Percentiles rank a stretch among this genome's conserved stretches.
Conservation (phyloP, 2,797 vertebrate species). For the Nyctalus aviator region DNA sequence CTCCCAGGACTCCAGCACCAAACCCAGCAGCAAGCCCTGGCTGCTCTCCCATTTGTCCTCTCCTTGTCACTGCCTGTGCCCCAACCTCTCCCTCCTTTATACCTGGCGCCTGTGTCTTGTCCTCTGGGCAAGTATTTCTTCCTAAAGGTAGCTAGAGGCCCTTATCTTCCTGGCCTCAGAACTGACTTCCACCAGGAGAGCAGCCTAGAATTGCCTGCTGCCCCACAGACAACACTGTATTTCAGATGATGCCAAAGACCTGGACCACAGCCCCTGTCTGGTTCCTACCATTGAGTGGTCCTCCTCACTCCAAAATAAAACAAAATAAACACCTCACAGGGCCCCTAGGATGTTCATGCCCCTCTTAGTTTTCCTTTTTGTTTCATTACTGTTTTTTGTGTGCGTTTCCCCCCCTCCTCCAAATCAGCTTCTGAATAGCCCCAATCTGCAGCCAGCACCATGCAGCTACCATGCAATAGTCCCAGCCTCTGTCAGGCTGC, state of each 20-base stretch:
- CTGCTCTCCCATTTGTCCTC: not conserved
- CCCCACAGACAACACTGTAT: not conserved
- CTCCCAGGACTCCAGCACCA: not conserved
- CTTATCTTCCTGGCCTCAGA: not conserved
- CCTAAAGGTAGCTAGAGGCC: not conserved
- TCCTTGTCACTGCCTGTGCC: not conserved
- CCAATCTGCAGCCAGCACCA: not conserved
- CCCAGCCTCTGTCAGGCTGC: not conserved
- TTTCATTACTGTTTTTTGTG: slow-evolving; percentile 8
- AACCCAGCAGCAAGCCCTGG: not conserved
- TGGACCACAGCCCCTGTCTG: not conserved
- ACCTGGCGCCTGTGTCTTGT: not conserved
- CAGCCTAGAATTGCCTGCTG: not conserved
- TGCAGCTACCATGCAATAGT: not conserved
- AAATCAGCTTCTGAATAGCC: slow-evolving; percentile 14
- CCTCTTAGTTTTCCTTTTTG: slow-evolving; percentile 30
- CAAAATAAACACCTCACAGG: not conserved
- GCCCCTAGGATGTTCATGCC: not conserved
- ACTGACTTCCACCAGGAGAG: not conserved
- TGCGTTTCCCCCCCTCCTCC: not conserved
- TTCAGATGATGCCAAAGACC: not conserved
- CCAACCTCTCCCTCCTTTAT: not conserved
- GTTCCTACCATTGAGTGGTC: not conserved
- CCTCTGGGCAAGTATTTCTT: not conserved
- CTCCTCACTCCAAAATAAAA: not conserved